A percentile compares a stretch with the other conserved stretches of the same genome.
Conservation (phyloP, 1,140 invertebrate genomes). For the Eubasilissa regina region DNA sequence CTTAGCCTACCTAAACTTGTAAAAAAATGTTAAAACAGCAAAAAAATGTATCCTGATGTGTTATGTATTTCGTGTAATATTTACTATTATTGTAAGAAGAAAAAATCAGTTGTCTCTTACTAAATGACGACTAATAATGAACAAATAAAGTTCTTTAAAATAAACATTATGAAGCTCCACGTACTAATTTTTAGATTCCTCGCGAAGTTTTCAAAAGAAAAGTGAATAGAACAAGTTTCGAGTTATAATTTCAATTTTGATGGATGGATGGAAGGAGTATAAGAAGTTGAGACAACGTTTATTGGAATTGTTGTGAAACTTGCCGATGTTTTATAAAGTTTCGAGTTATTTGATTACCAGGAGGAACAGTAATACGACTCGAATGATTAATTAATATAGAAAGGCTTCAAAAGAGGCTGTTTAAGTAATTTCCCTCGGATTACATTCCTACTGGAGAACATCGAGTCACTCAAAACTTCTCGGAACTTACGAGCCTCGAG, state of each 20-base stretch:
- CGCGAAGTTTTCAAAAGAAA: not conserved
- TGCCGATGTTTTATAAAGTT: slow-evolving; percentile 53
- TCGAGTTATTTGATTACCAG: slow-evolving; percentile 54
- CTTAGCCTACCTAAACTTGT: too few species aligned
- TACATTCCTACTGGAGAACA: not conserved
- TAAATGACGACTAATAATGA: too few species aligned
- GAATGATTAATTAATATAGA: slow-evolving; percentile 52
- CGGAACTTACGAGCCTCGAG: not conserved
- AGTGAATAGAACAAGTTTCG: slow-evolving; percentile 6
- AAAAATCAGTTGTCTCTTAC: too few species aligned
- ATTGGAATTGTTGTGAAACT: slow-evolving; percentile 57
- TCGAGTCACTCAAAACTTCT: slow-evolving; percentile 7
- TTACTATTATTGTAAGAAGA: too few species aligned
- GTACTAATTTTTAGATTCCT: too few species aligned
- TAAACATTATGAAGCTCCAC: too few species aligned
- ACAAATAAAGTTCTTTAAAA: too few species aligned
- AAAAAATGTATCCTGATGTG: too few species aligned
- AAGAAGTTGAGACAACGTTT: slow-evolving; percentile 46
- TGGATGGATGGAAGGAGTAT: slow-evolving; percentile 27
- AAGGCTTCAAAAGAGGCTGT: slow-evolving; percentile 27
- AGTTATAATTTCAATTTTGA: slow-evolving; percentile 38
- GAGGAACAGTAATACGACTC: slow-evolving; percentile 40
- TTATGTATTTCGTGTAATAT: too few species aligned
- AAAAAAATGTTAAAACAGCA: too few species aligned
- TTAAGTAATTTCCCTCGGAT: too few species aligned